Conservation (phyloP, 2,113 vertebrate genomes). For the Corvus hawaiiensis region DNA sequence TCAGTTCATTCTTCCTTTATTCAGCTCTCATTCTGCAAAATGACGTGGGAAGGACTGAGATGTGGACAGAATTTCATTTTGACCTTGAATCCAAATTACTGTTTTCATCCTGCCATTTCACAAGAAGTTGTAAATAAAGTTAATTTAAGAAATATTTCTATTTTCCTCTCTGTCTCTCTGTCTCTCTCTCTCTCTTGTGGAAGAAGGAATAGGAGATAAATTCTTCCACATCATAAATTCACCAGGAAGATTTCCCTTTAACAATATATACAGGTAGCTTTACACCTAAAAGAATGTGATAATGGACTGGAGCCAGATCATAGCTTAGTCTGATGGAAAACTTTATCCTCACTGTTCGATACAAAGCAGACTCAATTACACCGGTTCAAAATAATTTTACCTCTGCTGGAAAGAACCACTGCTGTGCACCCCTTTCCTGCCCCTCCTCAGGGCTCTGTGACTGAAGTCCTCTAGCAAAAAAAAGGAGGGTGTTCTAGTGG, state of each 20-base stretch:
- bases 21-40: constrained; percentile 31
- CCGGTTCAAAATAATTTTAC: not conserved
- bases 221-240: constrained; percentile 7
- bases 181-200: not conserved
- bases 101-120: constrained; percentile 23
- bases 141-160: constrained; percentile 15
- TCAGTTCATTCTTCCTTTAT: constrained; percentile 52
- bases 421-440: not conserved
- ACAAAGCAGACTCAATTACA: not conserved
- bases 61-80: constrained; percentile 22
- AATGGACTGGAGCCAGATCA: not conserved
- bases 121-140: not conserved
- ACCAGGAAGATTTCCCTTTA: not conserved
- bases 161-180: not conserved
- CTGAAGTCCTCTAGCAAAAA: not conserved
- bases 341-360: not conserved
- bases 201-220: not conserved
- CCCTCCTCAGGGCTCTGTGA: not conserved
- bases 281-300: not conserved
- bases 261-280: not conserved
- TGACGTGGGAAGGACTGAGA: constrained; percentile 17
- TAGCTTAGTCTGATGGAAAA: not conserved
- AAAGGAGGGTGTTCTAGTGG: not conserved
- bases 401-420: not conserved
- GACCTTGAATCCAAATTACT: constrained; percentile 28